Evolutionary conservation across 2,113 vertebrate genomes (phyloP).

Genomic region (Pampusana beccarii): DNA sequence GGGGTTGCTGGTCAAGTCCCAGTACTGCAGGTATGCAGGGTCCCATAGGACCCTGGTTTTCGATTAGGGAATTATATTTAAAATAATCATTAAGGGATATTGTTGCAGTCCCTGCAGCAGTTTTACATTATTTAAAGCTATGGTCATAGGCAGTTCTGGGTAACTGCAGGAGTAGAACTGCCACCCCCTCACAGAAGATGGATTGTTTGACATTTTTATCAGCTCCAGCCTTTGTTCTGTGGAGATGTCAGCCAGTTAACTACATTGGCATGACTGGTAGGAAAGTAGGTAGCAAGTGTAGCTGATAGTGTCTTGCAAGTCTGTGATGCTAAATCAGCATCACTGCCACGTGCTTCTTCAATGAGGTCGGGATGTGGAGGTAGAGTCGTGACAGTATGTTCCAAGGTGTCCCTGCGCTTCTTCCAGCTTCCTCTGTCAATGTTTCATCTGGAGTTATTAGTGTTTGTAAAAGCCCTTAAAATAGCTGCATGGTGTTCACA

Average conservation of each 20-base stretch:
- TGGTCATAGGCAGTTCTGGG: slow-evolving; percentile 23
- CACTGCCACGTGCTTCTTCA: background rate
- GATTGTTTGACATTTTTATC: slow-evolving; percentile 38
- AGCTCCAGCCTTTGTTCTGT: slow-evolving; percentile 4
- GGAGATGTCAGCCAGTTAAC: slow-evolving; percentile 34
- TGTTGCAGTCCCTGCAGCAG: background rate
- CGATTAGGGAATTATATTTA: background rate
- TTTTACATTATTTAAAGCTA: background rate
- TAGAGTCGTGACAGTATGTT: slow-evolving; percentile 47
- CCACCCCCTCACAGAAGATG: background rate
- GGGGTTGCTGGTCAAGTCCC: background rate
- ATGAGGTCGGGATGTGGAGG: background rate
- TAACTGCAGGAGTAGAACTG: slow-evolving; percentile 25
- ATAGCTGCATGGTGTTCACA: slow-evolving; percentile 23
- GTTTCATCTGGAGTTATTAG: slow-evolving; percentile 33
- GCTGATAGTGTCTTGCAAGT: slow-evolving; percentile 23
- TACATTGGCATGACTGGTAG: background rate
- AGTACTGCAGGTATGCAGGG: fast-evolving
- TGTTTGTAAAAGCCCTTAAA: slow-evolving; percentile 54
- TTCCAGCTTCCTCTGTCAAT: slow-evolving; percentile 16
- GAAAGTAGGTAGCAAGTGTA: slow-evolving; percentile 6
- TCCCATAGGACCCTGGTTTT: background rate
- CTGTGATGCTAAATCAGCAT: slow-evolving; percentile 41
- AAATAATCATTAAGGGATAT: background rate
- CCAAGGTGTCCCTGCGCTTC: background rate